phyloP scores from a whole-genome alignment of 2,797 vertebrate genomes.

The Melanotaenia nigrans region DNA sequence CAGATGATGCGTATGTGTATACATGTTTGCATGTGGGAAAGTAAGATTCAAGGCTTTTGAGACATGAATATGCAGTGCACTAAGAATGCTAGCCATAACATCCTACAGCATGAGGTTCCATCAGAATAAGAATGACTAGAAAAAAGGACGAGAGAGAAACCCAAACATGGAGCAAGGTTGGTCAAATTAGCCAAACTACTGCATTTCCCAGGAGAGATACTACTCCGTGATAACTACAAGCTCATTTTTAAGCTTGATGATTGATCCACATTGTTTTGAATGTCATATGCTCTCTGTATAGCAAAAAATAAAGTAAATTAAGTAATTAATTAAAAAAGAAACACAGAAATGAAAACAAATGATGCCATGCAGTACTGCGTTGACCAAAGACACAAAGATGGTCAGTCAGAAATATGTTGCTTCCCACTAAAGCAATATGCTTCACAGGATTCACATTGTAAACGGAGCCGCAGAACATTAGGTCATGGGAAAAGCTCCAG shows the following conservation, averaged over 20 bases:
- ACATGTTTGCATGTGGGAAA: conserved; percentile 16
- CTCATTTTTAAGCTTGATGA: not conserved
- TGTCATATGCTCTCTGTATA: not conserved
- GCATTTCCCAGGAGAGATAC: not conserved
- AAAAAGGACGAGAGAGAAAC: not conserved
- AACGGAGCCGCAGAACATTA: not conserved
- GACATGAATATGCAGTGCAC: conserved; percentile 56
- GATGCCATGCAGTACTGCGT: not conserved
- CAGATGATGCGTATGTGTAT: conserved; percentile 35
- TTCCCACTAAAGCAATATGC: not conserved
- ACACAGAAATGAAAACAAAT: not conserved
- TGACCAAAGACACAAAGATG: not conserved
- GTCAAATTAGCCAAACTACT: not conserved
- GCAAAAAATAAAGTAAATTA: not conserved
- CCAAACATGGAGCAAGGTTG: conserved; percentile 7
- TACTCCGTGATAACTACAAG: not conserved
- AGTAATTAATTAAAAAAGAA: not conserved
- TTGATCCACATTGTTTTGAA: not conserved
- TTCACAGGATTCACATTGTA: too few relatives aligned
- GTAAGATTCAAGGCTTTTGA: conserved; percentile 54
- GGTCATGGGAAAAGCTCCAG: not conserved
- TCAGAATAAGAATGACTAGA: conserved; percentile 20
- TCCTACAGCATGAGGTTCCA: conserved; percentile 50
- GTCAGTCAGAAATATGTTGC: not conserved
- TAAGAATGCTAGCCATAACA: conserved; percentile 66